phyloP scores from a whole-genome alignment of 2,888 invertebrate genomes.

The Unio delphinus region DNA sequence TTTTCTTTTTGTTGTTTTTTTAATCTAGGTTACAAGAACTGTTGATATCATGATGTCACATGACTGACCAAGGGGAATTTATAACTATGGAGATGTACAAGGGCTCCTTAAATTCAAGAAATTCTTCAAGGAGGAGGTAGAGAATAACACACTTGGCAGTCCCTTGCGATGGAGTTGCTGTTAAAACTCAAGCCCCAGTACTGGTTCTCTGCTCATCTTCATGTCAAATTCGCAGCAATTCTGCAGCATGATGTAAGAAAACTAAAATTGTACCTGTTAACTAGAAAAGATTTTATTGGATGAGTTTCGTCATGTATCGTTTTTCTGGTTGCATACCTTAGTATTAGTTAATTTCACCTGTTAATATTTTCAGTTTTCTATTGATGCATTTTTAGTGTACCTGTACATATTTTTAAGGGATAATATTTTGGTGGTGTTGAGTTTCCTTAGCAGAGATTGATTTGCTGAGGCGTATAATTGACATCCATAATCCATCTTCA shows the following conservation, averaged over 20 bases:
- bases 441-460: no score
- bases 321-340: no score
- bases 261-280: neutral
- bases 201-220: slow-evolving; percentile 97
- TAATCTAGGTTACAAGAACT: slow-evolving; percentile 70
- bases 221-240: slow-evolving; percentile 93
- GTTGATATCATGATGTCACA: slow-evolving; percentile 95
- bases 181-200: slow-evolving; percentile 85
- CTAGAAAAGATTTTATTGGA: neutral
- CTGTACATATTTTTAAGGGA: no score
- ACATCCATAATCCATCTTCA: no score
- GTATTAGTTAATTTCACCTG: no score
- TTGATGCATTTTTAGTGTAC: no score
- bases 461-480: no score
- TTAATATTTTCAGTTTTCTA: no score
- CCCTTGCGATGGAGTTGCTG: slow-evolving; percentile 88
- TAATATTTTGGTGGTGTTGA: no score
- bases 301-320: no score
- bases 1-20: neutral
- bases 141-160: slow-evolving; percentile 87
- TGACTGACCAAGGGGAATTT: slow-evolving; percentile 96
- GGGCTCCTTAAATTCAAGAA: slow-evolving; percentile 84
- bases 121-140: slow-evolving; percentile 88
- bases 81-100: slow-evolving; percentile 85
- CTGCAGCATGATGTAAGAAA: slow-evolving; percentile 80